Evolutionary conservation across 2,797 vertebrate genomes (phyloP).

Genomic region (Coreius guichenoti): DNA sequence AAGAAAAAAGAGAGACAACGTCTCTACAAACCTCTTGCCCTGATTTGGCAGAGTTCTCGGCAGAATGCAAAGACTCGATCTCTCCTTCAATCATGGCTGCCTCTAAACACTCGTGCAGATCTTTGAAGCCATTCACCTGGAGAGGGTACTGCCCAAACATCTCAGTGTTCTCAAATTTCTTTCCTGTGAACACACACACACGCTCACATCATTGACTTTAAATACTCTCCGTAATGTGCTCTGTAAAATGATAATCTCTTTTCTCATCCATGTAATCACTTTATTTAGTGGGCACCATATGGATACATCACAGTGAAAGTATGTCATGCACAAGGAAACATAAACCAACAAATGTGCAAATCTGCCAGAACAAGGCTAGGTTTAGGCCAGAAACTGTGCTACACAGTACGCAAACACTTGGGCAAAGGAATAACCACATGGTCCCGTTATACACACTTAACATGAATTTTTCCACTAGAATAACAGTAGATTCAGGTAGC

Average conservation of each 20-base stretch:
- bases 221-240: slow-evolving; percentile 1
- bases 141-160: slow-evolving; percentile 99
- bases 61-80: slow-evolving; percentile 97
- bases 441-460: neutral
- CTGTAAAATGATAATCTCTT: neutral
- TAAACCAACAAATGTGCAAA: neutral
- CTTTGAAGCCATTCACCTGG: slow-evolving; percentile 98
- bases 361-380: neutral
- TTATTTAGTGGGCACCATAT: neutral
- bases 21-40: slow-evolving; percentile 91
- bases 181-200: slow-evolving; percentile 77
- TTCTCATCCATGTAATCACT: neutral
- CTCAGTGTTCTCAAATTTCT: slow-evolving; percentile 98
- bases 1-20: neutral
- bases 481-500: neutral
- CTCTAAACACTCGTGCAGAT: slow-evolving; percentile 98
- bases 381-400: neutral
- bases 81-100: slow-evolving; percentile 98
- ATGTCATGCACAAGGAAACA: neutral
- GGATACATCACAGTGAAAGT: neutral
- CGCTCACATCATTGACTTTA: neutral
- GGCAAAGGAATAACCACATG: neutral
- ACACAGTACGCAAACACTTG: neutral
- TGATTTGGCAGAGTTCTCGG: slow-evolving; percentile 94
- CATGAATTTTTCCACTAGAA: neutral